Base-by-base conservation (phyloP, 2,113 vertebrate genomes). In the Sterna hirundo region DNA sequence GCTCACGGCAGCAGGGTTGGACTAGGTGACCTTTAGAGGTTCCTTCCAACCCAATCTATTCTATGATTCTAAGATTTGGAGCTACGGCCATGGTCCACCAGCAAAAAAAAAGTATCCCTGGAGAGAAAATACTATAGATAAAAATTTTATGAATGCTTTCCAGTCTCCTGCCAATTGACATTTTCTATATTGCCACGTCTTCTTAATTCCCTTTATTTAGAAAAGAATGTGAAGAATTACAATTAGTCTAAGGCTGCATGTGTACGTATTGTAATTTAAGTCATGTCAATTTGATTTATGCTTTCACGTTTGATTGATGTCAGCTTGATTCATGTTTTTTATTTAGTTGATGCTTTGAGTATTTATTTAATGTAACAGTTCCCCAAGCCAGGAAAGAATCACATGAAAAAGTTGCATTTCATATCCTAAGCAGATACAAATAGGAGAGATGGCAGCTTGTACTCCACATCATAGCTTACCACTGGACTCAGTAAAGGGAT, bases 301-400 rank as follows among this genome's bases (percentile, higher is more conserved):
- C 75, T 90, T 89, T 75, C 32, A 20, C 58, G 46, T 89, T 79
- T 75, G 69, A 64, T 26, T 83, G 36, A 58, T 84, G 77, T 81
- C 72, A 94, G 9, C 10, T 68, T 94, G 81, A 71, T 84, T 87
- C 82, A 82, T 84, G 27, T 30, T 86, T 95, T 88, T 74, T 66
- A 51, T 7, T 75, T 74, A 61, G 19, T 14, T 87, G 32, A 62
- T 68, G 17, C 5, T 84, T 84, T 91, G 36, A 74, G 22, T 68
- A 84, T 72, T 85, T 75, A 68, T 83, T 80, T 80, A 75, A 80
- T 51, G 15, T 22, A 90, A 79, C 2, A 1, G 11, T 22, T 74
- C 21, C 77, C 19, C 69, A 87, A n/a, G 4, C 2, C 30, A 87
- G 44, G 66, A 87, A 42, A 89, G 5, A 29, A 71, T 38, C 21